phyloP scores from a whole-genome alignment of 1,140 invertebrate genomes.

The Eulimnadia texana region DNA sequence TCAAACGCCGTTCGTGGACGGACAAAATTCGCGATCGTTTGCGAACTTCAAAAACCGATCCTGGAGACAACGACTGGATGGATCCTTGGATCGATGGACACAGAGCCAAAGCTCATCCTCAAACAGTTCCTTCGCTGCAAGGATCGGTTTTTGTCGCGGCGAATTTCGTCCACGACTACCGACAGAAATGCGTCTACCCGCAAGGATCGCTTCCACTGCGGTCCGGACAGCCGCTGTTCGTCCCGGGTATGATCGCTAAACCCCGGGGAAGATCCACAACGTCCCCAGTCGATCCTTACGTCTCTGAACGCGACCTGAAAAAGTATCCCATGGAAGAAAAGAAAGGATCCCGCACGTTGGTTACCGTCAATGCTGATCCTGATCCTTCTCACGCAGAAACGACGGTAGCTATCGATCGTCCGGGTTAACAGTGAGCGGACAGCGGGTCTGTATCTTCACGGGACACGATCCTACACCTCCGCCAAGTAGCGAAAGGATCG shows the following conservation, averaged over 20 bases:
- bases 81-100: neutral
- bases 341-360: neutral
- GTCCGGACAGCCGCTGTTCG: neutral
- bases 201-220: slow-evolving; percentile 1
- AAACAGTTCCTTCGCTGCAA: slow-evolving; percentile 1
- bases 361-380: neutral
- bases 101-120: neutral
- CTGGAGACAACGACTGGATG: neutral
- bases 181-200: neutral
- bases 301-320: neutral
- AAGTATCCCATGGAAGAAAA: neutral
- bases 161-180: slow-evolving; percentile 10
- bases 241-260: neutral
- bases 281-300: neutral
- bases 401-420: slow-evolving; percentile 12
- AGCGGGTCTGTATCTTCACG: slow-evolving; percentile 13
- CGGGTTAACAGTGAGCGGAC: slow-evolving; percentile 14
- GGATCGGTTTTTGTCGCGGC: slow-evolving; percentile 6
- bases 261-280: neutral
- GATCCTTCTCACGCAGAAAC: slow-evolving; percentile 6
- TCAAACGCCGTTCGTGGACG: neutral
- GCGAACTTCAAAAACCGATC: neutral
- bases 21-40: neutral
- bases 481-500: neutral
- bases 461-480: slow-evolving; percentile 2